Conservation (phyloP, 2,797 vertebrate genomes). For the Gymnothorax javanicus region DNA sequence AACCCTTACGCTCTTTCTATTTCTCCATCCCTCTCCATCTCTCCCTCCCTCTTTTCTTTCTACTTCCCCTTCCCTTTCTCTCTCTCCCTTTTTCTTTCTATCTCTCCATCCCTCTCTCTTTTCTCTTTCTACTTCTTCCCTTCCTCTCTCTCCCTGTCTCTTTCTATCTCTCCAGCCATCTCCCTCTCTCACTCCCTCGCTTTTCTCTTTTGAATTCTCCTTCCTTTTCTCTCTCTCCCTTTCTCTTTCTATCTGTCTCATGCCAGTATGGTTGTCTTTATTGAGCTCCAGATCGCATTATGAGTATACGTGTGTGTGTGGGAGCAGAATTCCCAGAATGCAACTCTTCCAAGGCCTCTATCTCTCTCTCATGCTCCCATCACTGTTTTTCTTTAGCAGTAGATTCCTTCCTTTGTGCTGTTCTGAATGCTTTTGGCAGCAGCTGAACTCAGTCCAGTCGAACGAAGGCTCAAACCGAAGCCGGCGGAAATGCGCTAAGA, state of each 20-base stretch:
- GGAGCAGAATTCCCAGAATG: too few relatives aligned
- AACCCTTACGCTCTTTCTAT: constrained; percentile 1
- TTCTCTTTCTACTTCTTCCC: background rate
- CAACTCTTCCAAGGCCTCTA: background rate
- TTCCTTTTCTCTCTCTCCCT: background rate
- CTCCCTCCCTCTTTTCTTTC: background rate
- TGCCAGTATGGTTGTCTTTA: too few relatives aligned
- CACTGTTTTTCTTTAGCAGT: background rate
- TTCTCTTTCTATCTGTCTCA: too few relatives aligned
- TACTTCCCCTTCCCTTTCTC: background rate
- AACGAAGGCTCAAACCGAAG: background rate
- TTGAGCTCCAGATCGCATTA: too few relatives aligned
- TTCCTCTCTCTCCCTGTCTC: background rate
- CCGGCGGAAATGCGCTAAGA: background rate
- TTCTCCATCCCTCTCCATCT: constrained; percentile 28
- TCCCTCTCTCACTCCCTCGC: background rate
- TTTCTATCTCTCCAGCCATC: background rate
- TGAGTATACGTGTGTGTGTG: too few relatives aligned
- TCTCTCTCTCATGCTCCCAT: background rate
- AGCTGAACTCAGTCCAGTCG: background rate
- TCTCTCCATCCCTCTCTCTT: background rate
- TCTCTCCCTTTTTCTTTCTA: background rate
- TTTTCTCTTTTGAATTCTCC: background rate
- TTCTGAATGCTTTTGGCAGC: constrained; percentile 14
- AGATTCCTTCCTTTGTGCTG: background rate